Conservation (phyloP, 37 sponge, comb jelly and placozoan species). For the Crambe crambe region DNA sequence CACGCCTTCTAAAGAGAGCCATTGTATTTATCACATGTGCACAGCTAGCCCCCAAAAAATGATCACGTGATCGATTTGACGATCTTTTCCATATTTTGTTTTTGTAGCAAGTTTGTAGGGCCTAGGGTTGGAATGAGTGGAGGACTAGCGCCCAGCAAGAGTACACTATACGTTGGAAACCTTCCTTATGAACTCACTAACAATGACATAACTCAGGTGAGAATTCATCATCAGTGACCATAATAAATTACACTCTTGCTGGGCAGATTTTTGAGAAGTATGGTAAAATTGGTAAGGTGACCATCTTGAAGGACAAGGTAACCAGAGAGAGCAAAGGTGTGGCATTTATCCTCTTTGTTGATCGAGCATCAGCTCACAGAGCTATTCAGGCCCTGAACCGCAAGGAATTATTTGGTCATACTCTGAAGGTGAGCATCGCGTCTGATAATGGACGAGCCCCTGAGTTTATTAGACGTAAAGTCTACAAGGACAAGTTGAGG, state of each 20-base stretch:
- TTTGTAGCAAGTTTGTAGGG: no score
- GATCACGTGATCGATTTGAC: no score
- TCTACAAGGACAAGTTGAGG: conserved; percentile 82
- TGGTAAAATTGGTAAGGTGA: conserved; percentile 87
- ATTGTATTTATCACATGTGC: no score
- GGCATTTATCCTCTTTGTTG: conserved; percentile 90
- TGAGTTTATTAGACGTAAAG: conserved; percentile 86
- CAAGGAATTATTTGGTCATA: conserved; percentile 91
- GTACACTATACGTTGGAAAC: conserved; percentile 89
- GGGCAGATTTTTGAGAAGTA: conserved; percentile 83
- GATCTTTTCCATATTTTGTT: no score
- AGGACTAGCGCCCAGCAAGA: conserved; percentile 94
- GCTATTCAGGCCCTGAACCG: conserved; percentile 78
- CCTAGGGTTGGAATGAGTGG: conserved; percentile 87
- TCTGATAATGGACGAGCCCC: conserved; percentile 89
- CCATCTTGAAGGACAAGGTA: conserved; percentile 72
- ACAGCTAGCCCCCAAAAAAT: no score
- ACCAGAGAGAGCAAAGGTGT: conserved; percentile 89
- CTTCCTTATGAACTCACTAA: conserved; percentile 91
- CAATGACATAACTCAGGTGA: conserved; percentile 92
- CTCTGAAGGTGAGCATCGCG: conserved; percentile 84
- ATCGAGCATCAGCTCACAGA: conserved; percentile 67
- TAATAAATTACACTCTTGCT: not conserved
- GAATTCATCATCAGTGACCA: no score
- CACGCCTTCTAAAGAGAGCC: no score